Percentiles rank a stretch among this genome's conserved stretches.
phyloP scores from a whole-genome alignment of 2,797 vertebrate species.

The Microtus californicus region DNA sequence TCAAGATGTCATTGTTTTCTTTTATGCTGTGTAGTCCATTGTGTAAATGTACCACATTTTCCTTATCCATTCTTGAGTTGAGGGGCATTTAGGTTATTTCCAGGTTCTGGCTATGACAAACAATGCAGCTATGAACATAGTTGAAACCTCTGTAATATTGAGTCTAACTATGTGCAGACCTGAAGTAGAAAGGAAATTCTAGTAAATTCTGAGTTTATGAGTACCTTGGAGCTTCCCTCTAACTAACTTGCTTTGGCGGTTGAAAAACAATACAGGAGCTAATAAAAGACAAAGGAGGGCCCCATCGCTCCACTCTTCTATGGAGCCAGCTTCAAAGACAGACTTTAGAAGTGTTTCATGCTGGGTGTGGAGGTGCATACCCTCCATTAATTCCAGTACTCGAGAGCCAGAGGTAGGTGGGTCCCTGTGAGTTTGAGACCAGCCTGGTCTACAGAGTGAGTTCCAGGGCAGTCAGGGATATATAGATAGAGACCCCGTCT shows the following conservation, averaged over 20 bases:
- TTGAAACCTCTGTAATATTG: neutral
- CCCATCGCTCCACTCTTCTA: constrained; percentile 39
- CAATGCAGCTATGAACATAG: too few species aligned
- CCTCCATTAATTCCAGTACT: too few species aligned
- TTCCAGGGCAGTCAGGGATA: neutral
- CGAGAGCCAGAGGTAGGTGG: neutral
- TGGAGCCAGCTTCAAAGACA: neutral
- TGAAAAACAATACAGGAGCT: neutral
- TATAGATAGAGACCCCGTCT: neutral
- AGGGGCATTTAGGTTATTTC: too few species aligned
- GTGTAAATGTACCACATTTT: too few species aligned
- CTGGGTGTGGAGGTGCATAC: neutral
- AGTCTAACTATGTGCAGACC: neutral
- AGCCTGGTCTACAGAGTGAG: neutral
- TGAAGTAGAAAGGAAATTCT: constrained; percentile 21
- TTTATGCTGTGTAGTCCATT: too few species aligned
- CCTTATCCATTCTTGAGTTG: too few species aligned
- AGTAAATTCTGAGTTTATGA: constrained; percentile 50
- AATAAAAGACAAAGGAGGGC: neutral
- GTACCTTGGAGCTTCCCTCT: neutral
- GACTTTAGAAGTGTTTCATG: constrained; percentile 30
- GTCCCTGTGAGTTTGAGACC: too few species aligned
- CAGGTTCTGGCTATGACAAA: too few species aligned
- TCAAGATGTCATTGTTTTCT: too few species aligned
- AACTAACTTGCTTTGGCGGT: neutral